These are phyloP conservation scores for Rattus rattus DNA, from an alignment of 2,113 vertebrate species.

Conservation along the genomic window DNA sequence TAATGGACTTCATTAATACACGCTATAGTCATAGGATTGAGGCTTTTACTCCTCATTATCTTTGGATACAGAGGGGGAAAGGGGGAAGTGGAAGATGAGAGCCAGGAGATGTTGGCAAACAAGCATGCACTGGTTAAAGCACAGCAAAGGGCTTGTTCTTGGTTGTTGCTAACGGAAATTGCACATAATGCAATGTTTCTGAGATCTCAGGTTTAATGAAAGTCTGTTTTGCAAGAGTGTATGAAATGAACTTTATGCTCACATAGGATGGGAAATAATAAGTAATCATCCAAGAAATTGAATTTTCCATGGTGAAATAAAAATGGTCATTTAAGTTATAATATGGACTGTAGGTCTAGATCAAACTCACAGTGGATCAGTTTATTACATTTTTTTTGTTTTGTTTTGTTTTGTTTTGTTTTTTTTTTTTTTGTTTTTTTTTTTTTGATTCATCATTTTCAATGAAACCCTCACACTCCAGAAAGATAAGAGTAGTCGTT, in stretches of 20 bases:
- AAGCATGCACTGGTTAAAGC: not conserved
- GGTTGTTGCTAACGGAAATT: constrained; percentile 47
- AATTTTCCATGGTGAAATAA: constrained; percentile 70
- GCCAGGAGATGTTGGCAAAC: not conserved
- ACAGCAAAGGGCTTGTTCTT: constrained; percentile 4
- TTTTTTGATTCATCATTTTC: constrained; percentile 1
- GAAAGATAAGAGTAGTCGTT: not conserved
- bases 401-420: not conserved
- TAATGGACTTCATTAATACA: not conserved
- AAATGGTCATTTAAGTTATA: constrained; percentile 69
- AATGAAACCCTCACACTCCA: not conserved
- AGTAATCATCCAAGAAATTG: constrained; percentile 80
- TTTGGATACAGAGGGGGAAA: not conserved
- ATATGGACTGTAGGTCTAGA: constrained; percentile 38
- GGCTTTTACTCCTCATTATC: not conserved
- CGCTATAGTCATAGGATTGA: not conserved
- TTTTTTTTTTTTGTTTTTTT: not conserved
- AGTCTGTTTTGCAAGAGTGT: constrained; percentile 67
- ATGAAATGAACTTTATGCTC: constrained; percentile 75
- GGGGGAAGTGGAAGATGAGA: not conserved
- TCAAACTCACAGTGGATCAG: not conserved
- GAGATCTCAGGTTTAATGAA: constrained; percentile 68
- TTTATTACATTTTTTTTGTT: not conserved
- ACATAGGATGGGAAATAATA: constrained; percentile 74
- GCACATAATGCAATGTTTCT: constrained; percentile 36